Evolutionary conservation across 2,888 invertebrate species (phyloP).

Genomic region (Drosophila melanosoma): DNA sequence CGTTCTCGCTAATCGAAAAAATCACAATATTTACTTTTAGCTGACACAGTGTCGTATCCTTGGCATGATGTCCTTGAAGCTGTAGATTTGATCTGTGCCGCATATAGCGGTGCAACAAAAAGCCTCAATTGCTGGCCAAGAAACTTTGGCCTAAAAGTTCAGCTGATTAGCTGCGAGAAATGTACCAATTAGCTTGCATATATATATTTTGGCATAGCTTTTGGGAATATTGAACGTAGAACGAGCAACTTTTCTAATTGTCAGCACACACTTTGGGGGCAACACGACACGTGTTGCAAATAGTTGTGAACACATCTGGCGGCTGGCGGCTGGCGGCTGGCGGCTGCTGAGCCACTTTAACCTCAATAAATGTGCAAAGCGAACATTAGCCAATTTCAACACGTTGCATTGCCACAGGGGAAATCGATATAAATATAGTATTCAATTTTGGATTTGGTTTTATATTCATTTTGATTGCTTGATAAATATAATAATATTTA

Average conservation of each 20-base stretch:
- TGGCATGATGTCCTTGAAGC: conserved; percentile 6
- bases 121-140: conserved; percentile 1
- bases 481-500: not conserved
- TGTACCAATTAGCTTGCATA: conserved; percentile 64
- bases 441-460: not conserved
- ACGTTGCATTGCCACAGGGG: not conserved
- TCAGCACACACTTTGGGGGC: conserved; percentile 30
- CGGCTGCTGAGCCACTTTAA: conserved; percentile 6
- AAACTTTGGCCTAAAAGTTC: conserved; percentile 30
- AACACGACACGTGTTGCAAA: conserved; percentile 44
- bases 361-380: conserved; percentile 10
- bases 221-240: conserved; percentile 4
- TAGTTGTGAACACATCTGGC: conserved; percentile 27
- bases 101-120: conserved; percentile 30
- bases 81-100: conserved; percentile 29
- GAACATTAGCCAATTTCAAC: not conserved
- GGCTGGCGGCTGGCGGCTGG: too few species aligned
- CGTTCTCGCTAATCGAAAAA: conserved; percentile 56
- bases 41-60: conserved; percentile 14
- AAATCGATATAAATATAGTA: conserved; percentile 7
- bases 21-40: conserved; percentile 49
- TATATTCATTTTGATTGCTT: not conserved
- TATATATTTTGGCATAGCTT: conserved; percentile 16
- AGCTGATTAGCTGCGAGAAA: conserved; percentile 67
- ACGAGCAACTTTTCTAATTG: conserved; percentile 49